These are phyloP conservation scores for Temnothorax rugatulus DNA, from an alignment of 2,888 invertebrate species.

Conservation along the genomic window DNA sequence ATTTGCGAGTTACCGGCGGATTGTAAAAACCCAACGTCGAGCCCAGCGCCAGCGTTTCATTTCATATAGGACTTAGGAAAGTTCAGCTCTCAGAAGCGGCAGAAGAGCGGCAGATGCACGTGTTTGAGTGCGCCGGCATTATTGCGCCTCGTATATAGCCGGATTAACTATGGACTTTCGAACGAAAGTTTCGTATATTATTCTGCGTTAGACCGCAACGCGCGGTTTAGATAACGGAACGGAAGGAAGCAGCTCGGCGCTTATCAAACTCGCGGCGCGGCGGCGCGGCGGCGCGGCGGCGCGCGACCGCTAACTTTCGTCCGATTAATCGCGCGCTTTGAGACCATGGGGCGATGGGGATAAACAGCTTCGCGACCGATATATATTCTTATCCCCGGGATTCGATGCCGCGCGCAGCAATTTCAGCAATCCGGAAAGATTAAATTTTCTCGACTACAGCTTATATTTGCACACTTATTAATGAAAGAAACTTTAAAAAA, in stretches of 20 bases:
- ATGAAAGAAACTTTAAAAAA: constrained; percentile 19
- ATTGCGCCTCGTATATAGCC: constrained; percentile 53
- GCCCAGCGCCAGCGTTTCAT: background rate
- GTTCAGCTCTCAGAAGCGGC: background rate
- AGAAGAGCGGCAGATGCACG: background rate
- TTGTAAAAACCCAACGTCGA: constrained; percentile 32
- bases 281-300: constrained; percentile 1
- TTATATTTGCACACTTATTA: background rate
- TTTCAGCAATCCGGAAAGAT: background rate
- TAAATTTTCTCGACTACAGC: background rate
- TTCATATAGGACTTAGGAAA: constrained; percentile 24
- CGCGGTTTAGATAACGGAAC: constrained; percentile 63
- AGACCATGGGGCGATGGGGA: constrained; percentile 1
- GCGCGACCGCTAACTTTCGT: constrained; percentile 56
- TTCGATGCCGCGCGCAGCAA: background rate
- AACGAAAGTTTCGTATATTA: constrained; percentile 72
- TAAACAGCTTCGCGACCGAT: constrained; percentile 34
- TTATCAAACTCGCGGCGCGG: constrained; percentile 61
- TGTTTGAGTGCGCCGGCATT: constrained; percentile 43
- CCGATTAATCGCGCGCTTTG: constrained; percentile 61
- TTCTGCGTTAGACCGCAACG: constrained; percentile 61
- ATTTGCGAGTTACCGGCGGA: constrained; percentile 29
- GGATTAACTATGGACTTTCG: constrained; percentile 67
- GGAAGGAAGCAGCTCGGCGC: constrained; percentile 63
- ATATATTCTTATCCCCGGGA: constrained; percentile 37